phyloP scores from a whole-genome alignment of 2,888 invertebrate species.

The Scotopteryx bipunctaria region DNA sequence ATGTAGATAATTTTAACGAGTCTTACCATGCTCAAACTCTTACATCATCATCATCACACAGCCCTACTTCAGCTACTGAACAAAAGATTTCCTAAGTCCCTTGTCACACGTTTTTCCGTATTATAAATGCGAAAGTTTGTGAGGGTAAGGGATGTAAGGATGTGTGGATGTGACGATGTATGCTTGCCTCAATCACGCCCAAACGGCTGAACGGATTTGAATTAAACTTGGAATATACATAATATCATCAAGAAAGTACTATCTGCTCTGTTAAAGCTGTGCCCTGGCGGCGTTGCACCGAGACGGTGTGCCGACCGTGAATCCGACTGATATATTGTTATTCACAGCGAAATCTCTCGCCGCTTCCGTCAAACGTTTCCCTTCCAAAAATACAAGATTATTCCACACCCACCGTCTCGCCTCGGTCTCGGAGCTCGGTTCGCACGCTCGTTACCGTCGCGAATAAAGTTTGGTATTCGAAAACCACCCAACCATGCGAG shows the following conservation, averaged over 20 bases:
- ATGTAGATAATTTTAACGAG: no score
- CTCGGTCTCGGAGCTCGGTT: conserved; percentile 38
- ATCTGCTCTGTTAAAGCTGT: conserved; percentile 7
- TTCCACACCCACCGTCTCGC: conserved; percentile 62
- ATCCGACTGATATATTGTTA: conserved; percentile 63
- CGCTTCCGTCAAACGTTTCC: conserved; percentile 68
- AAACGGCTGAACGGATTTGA: no score
- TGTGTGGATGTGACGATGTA: no score
- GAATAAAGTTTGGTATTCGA: conserved; percentile 14
- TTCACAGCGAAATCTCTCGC: conserved; percentile 69
- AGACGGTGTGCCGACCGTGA: conserved; percentile 59
- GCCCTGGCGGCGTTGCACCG: conserved; percentile 18
- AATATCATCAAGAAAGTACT: no score
- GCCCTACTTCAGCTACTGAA: no score
- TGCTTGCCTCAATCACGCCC: no score
- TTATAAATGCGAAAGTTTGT: no score
- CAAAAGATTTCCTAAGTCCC: no score
- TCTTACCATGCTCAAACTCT: neutral
- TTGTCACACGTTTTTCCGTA: no score
- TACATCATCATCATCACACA: no score
- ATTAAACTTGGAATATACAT: no score
- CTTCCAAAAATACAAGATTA: conserved; percentile 69
- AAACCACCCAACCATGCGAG: conserved; percentile 33
- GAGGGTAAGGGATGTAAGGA: no score
- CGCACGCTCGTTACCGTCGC: conserved; percentile 48